A percentile compares a stretch with the other conserved stretches of the same genome.
These are phyloP conservation scores for Motacilla tschutschensis DNA, from an alignment of 2,113 vertebrate species.

Conservation along the genomic window DNA sequence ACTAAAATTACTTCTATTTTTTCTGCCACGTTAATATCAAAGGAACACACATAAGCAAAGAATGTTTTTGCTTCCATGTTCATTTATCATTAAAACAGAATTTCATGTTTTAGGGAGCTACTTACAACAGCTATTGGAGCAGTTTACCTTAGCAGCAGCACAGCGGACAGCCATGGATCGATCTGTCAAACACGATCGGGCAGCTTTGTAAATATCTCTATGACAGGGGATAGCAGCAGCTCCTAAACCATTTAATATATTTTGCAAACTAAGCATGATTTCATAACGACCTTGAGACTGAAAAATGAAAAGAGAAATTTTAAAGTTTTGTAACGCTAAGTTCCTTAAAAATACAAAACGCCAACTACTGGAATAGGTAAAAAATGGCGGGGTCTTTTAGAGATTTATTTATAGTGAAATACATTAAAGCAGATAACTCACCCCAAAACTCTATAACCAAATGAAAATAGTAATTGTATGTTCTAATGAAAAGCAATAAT, in stretches of 20 bases:
- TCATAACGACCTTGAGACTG: slow-evolving; percentile 96
- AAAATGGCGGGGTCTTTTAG: neutral
- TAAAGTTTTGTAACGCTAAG: neutral
- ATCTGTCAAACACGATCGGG: slow-evolving; percentile 85
- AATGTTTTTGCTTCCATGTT: neutral
- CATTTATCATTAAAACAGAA: neutral
- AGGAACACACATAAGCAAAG: neutral
- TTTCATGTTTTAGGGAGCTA: neutral
- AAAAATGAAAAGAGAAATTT: slow-evolving; percentile 9
- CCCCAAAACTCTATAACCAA: neutral
- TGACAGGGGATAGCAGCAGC: slow-evolving; percentile 80
- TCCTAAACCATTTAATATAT: slow-evolving; percentile 85
- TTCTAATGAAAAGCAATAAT: neutral
- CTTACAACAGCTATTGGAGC: neutral
- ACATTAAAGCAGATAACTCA: neutral
- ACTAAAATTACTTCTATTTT: neutral
- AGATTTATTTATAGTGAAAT: neutral
- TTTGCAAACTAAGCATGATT: slow-evolving; percentile 89
- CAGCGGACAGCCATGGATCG: slow-evolving; percentile 94
- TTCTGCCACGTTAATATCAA: neutral
- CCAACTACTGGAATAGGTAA: neutral
- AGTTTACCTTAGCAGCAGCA: slow-evolving; percentile 88
- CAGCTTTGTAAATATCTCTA: slow-evolving; percentile 92
- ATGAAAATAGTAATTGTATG: neutral
- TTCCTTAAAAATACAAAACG: neutral